phyloP scores from a whole-genome alignment of 2,888 invertebrate genomes.

The Gonocerus acuteangulatus region DNA sequence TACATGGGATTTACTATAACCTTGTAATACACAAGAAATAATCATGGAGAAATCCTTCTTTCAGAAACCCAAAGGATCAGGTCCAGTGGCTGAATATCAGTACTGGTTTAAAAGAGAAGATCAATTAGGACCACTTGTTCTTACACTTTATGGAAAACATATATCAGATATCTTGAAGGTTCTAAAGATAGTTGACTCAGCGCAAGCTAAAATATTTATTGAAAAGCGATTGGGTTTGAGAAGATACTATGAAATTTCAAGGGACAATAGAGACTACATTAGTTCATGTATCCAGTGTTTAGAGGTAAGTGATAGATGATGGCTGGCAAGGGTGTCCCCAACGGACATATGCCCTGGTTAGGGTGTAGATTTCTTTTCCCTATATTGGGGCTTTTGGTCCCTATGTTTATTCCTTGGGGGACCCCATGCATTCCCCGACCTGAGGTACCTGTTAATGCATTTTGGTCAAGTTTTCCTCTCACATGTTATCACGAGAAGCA shows the following conservation, averaged over 20 bases:
- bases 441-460: no score
- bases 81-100: conserved; percentile 9
- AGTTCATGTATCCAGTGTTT: background rate
- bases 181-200: background rate
- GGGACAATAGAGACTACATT: conserved; percentile 10
- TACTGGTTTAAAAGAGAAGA: conserved; percentile 21
- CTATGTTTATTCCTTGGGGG: no score
- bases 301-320: conserved; percentile 11
- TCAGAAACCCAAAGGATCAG: conserved; percentile 3
- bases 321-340: no score
- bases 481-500: no score
- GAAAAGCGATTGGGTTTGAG: background rate
- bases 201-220: background rate
- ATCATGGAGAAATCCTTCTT: no score
- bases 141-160: conserved; percentile 11
- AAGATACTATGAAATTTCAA: conserved; percentile 16
- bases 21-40: no score
- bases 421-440: no score
- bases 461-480: no score
- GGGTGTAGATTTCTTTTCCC: no score
- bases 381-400: no score
- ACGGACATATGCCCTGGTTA: no score
- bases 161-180: background rate
- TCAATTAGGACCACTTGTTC: conserved; percentile 1
- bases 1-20: no score